phyloP scores from a whole-genome alignment of 2,888 invertebrate genomes.

The Drosophila atroscutellata region DNA sequence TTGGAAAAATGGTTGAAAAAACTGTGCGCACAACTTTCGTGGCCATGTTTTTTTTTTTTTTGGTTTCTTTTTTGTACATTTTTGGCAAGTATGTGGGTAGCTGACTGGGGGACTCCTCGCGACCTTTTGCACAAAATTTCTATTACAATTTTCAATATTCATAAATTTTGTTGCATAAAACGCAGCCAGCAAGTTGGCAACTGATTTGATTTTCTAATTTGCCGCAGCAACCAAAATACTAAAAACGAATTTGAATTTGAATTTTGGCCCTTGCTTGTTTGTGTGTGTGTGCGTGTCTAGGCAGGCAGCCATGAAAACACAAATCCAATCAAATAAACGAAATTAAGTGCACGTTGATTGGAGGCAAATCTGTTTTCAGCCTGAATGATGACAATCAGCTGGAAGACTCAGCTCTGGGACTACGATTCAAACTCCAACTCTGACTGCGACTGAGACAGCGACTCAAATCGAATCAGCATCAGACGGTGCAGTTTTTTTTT shows the following conservation, averaged over 20 bases:
- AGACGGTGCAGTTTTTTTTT: slow-evolving; percentile 23
- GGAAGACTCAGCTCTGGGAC: slow-evolving; percentile 32
- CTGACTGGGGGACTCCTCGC: not conserved
- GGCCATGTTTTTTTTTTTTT: slow-evolving; percentile 68
- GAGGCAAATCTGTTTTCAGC: slow-evolving; percentile 81
- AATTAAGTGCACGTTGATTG: slow-evolving; percentile 81
- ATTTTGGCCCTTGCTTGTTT: slow-evolving; percentile 28
- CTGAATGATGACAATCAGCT: slow-evolving; percentile 80
- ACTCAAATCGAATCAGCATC: slow-evolving; percentile 65
- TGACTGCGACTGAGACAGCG: slow-evolving; percentile 18
- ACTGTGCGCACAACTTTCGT: slow-evolving; percentile 69
- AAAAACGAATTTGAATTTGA: slow-evolving; percentile 66
- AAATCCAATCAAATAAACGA: slow-evolving; percentile 81
- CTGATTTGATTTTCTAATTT: slow-evolving; percentile 78
- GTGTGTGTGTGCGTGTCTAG: slow-evolving; percentile 27
- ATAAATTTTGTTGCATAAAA: slow-evolving; percentile 67
- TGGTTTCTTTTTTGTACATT: slow-evolving; percentile 30
- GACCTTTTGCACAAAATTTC: slow-evolving; percentile 61
- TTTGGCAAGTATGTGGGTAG: slow-evolving; percentile 42
- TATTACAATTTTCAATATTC: slow-evolving; percentile 78
- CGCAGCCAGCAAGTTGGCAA: slow-evolving; percentile 49
- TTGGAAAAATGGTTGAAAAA: slow-evolving; percentile 82
- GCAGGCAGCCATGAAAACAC: slow-evolving; percentile 79
- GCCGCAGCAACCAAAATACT: slow-evolving; percentile 51
- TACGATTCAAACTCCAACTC: slow-evolving; percentile 1